Percentiles rank a stretch among this genome's conserved stretches.
phyloP scores from a whole-genome alignment of 2,888 invertebrate species.

The Drosophila flavopinicola region DNA sequence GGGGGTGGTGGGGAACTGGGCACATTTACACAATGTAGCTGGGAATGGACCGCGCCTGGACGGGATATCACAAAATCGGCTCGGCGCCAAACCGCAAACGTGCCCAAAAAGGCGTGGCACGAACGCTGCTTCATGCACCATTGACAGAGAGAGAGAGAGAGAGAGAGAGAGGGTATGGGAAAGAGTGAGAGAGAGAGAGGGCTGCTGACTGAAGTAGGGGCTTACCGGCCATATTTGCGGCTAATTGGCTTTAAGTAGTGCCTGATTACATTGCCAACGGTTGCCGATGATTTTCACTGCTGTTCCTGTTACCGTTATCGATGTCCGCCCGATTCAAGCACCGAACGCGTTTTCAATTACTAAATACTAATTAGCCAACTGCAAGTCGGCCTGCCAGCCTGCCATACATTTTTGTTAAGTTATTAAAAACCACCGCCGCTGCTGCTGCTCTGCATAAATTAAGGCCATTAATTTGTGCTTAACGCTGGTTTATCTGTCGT shows the following conservation, averaged over 20 bases:
- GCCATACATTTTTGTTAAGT: conserved; percentile 76
- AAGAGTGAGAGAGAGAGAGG: background rate
- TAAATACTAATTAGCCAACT: conserved; percentile 73
- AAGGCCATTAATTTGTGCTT: conserved; percentile 76
- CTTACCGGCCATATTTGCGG: conserved; percentile 79
- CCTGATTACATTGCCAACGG: conserved; percentile 72
- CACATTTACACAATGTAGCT: conserved; percentile 60
- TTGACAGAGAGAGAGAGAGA: conserved; percentile 46
- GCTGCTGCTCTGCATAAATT: conserved; percentile 65
- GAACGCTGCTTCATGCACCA: conserved; percentile 69
- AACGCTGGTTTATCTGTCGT: conserved; percentile 73
- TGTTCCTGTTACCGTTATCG: conserved; percentile 28
- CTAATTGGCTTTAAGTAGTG: conserved; percentile 79
- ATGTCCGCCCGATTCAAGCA: conserved; percentile 53
- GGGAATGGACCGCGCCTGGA: conserved; percentile 41
- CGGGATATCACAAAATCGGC: conserved; percentile 67
- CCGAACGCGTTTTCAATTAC: conserved; percentile 68
- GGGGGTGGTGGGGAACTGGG: background rate
- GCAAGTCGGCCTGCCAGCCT: conserved; percentile 52
- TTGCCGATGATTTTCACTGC: conserved; percentile 40
- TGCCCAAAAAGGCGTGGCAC: conserved; percentile 75
- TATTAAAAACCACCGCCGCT: conserved; percentile 64
- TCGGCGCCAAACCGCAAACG: conserved; percentile 67
- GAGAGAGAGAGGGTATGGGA: background rate
- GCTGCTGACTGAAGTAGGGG: conserved; percentile 35